A percentile compares a stretch with the other conserved stretches of the same genome.
These are phyloP conservation scores for Notothenia rossii DNA, from an alignment of 2,113 vertebrate genomes.

Conservation along the genomic window DNA sequence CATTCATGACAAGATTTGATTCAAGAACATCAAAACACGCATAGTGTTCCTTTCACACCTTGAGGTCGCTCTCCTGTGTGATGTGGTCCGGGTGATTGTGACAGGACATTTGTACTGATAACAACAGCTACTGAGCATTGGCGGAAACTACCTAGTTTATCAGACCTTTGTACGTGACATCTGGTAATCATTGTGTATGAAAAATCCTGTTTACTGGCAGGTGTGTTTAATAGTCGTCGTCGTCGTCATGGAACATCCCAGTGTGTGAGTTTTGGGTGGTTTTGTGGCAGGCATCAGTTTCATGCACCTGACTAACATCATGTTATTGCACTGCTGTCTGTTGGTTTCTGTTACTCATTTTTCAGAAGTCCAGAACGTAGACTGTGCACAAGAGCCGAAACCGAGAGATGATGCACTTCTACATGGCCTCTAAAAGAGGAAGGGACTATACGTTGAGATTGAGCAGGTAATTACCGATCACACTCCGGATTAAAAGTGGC, in stretches of 20 bases:
- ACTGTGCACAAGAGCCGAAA: background rate
- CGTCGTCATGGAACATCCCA: background rate
- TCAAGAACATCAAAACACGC: background rate
- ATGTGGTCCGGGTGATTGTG: background rate
- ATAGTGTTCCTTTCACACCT: background rate
- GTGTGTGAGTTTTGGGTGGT: background rate
- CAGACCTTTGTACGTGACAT: background rate
- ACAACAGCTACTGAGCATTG: conserved; percentile 20
- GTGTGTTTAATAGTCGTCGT: background rate
- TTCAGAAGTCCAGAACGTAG: background rate
- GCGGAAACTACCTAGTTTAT: conserved; percentile 32
- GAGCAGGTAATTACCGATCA: conserved; percentile 26
- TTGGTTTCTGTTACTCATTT: conserved; percentile 20
- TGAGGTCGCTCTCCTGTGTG: conserved; percentile 3
- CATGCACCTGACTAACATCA: background rate
- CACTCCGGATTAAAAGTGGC: conserved; percentile 49
- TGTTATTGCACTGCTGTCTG: conserved; percentile 1
- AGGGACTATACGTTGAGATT: background rate
- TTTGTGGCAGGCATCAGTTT: conserved; percentile 8
- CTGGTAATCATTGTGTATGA: background rate
- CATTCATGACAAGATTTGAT: too few species aligned
- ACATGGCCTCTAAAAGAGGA: conserved; percentile 19
- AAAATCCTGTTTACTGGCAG: conserved; percentile 9
- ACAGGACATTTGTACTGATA: conserved; percentile 36
- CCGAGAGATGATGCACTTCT: conserved; percentile 6